Conservation (phyloP, 30 jellyfish, hydroid and myxozoan genomes). For the Hydractinia echinata region DNA sequence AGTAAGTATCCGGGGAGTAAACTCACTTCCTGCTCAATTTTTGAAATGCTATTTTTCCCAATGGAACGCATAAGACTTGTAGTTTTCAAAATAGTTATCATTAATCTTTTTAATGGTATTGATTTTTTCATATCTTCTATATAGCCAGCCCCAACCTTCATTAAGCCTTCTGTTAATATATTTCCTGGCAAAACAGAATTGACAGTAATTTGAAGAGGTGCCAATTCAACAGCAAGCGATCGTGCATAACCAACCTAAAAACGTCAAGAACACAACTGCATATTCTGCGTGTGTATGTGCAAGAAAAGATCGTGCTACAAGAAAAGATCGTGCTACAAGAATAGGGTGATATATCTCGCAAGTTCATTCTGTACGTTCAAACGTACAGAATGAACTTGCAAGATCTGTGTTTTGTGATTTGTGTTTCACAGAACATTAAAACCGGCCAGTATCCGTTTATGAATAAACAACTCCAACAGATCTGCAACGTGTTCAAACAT, state of each 20-base stretch:
- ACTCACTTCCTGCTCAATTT: too few species aligned
- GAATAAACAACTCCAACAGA: too few species aligned
- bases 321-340: too few species aligned
- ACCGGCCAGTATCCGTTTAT: too few species aligned
- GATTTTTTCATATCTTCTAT: background rate
- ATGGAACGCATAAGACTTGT: background rate
- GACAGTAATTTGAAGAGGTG: background rate
- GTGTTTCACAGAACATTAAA: too few species aligned
- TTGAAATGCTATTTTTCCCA: background rate
- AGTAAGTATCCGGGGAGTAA: too few species aligned
- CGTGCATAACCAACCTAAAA: conserved; percentile 9
- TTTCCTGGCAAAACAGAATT: conserved; percentile 4
- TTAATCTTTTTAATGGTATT: conserved; percentile 16
- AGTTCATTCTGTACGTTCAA: too few species aligned
- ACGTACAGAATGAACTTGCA: too few species aligned
- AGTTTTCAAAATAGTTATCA: background rate
- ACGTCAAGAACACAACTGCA: background rate
- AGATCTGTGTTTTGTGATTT: too few species aligned
- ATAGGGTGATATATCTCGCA: too few species aligned
- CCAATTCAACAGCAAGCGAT: conserved; percentile 8
- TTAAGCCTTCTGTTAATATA: background rate
- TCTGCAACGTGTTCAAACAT: background rate
- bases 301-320: background rate
- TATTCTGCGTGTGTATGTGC: background rate
- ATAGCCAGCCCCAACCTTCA: background rate